Evolutionary conservation across 1,140 invertebrate genomes (phyloP).

Genomic region (Drosophila sp.): DNA sequence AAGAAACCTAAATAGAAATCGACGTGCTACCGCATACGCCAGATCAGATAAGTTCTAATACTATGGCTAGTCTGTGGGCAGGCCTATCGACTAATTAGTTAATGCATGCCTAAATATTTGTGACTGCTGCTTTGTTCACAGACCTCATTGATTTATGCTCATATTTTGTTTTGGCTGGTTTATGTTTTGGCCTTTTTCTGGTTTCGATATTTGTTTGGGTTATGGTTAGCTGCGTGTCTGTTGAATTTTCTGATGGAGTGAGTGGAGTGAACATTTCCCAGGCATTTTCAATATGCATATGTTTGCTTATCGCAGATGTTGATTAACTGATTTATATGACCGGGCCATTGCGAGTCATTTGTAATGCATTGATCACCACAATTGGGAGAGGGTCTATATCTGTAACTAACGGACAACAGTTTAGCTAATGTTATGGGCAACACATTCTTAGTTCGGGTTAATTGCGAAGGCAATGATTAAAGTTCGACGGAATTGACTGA

Average conservation of each 20-base stretch:
- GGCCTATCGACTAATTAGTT: conserved; percentile 60
- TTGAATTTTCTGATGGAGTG: background rate
- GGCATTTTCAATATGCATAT: conserved; percentile 32
- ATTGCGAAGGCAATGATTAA: conserved; percentile 44
- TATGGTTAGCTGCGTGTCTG: conserved; percentile 63
- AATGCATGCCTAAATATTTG: conserved; percentile 58
- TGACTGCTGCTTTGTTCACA: conserved; percentile 34
- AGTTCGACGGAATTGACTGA: conserved; percentile 42
- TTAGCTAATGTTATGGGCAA: conserved; percentile 59
- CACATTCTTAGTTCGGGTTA: conserved; percentile 49
- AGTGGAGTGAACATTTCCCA: conserved; percentile 30
- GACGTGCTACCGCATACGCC: conserved; percentile 14
- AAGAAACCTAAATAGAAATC: conserved; percentile 4
- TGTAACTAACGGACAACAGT: conserved; percentile 18
- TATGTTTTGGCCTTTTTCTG: conserved; percentile 16
- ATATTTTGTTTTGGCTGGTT: conserved; percentile 60
- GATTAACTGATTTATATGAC: conserved; percentile 80
- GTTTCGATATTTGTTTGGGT: conserved; percentile 34
- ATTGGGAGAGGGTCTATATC: conserved; percentile 15
- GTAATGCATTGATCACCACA: conserved; percentile 76
- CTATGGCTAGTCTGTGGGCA: conserved; percentile 1
- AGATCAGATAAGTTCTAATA: conserved; percentile 39
- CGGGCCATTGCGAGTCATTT: conserved; percentile 57
- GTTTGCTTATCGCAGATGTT: conserved; percentile 70
- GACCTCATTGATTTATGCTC: conserved; percentile 71